phyloP scores from a whole-genome alignment of 2,888 invertebrate species.

The Morinoia aosen region DNA sequence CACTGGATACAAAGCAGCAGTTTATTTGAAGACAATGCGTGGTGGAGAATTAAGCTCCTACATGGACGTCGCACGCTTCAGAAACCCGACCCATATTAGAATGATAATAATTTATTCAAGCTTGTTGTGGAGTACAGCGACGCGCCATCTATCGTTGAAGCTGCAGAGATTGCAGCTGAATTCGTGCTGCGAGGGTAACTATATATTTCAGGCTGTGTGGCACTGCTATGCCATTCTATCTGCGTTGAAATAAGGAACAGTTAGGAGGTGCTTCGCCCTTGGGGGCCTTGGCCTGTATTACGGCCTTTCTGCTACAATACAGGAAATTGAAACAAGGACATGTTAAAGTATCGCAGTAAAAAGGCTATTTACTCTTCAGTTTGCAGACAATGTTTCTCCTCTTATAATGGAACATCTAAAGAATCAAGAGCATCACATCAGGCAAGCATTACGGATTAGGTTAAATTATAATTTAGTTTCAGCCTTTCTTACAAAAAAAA shows the following conservation, averaged over 20 bases:
- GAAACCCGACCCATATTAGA: neutral
- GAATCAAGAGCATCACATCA: too few species aligned
- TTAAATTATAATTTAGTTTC: too few species aligned
- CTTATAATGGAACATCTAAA: too few species aligned
- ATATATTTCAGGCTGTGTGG: neutral
- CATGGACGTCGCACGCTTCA: constrained; percentile 12
- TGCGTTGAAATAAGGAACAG: neutral
- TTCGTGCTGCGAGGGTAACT: neutral
- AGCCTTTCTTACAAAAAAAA: too few species aligned
- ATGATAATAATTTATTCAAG: neutral
- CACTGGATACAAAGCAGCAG: neutral
- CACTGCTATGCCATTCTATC: neutral
- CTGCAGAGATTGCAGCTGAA: neutral
- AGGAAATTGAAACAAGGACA: too few species aligned
- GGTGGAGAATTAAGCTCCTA: neutral
- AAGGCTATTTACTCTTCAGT: too few species aligned
- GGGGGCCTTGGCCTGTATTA: too few species aligned
- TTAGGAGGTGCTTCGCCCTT: neutral
- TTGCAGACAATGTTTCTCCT: too few species aligned
- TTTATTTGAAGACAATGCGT: neutral
- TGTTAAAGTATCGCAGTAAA: too few species aligned
- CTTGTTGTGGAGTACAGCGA: neutral
- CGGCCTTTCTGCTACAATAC: too few species aligned
- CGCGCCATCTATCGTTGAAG: neutral
- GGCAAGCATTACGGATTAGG: too few species aligned